These are phyloP conservation scores for Anableps anableps DNA, from an alignment of 2,797 vertebrate genomes.

Conservation along the genomic window DNA sequence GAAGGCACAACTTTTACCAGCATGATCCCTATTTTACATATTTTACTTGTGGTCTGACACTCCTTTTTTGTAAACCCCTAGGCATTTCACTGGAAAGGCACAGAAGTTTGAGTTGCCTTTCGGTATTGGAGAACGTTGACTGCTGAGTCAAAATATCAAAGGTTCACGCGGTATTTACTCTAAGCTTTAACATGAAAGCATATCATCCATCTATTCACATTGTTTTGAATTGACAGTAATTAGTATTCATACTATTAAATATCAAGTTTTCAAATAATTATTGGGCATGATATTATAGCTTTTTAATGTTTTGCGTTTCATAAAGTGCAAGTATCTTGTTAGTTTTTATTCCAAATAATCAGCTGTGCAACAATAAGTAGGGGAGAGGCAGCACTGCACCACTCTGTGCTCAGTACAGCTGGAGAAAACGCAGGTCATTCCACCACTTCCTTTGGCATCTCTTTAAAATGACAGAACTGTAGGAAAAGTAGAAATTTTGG, in stretches of 20 bases:
- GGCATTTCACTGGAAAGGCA: background rate
- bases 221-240: background rate
- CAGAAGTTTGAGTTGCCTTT: background rate
- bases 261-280: background rate
- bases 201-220: background rate
- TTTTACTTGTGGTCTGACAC: slow-evolving; percentile 19
- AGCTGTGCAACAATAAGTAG: too few relatives aligned
- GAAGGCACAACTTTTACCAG: slow-evolving; percentile 29
- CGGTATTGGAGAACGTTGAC: background rate
- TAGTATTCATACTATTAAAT: background rate
- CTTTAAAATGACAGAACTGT: too few relatives aligned
- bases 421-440: too few relatives aligned
- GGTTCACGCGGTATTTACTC: slow-evolving; percentile 14
- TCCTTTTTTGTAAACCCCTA: background rate
- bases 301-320: background rate
- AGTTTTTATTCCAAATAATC: background rate
- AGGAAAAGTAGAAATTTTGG: too few relatives aligned
- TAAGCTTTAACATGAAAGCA: background rate
- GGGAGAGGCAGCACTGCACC: too few relatives aligned
- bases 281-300: background rate
- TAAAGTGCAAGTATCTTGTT: background rate
- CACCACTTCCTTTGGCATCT: too few relatives aligned
- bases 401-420: too few relatives aligned
- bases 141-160: background rate
- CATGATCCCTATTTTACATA: slow-evolving; percentile 20